Evolutionary conservation across 2,888 invertebrate genomes (phyloP).

Genomic region (Polyploca ridens): DNA sequence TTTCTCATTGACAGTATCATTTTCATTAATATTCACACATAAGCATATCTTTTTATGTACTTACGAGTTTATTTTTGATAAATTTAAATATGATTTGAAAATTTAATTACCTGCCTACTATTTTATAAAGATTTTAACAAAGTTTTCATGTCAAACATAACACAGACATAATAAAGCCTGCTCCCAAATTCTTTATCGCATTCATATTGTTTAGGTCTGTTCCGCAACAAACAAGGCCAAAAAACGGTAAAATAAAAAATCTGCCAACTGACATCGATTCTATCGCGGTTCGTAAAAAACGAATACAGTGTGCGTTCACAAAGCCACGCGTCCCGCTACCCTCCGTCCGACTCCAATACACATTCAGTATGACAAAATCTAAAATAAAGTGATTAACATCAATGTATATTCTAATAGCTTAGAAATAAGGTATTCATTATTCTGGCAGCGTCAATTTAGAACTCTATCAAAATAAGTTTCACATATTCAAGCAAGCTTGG

Average conservation of each 20-base stretch:
- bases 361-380: constrained; percentile 52
- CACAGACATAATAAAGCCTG: constrained; percentile 8
- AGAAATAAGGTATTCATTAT: constrained; percentile 31
- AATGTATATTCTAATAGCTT: constrained; percentile 33
- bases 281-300: constrained; percentile 77
- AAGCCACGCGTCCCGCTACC: constrained; percentile 79
- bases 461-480: constrained; percentile 54
- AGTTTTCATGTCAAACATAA: neutral
- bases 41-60: too few species aligned
- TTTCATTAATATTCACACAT: too few species aligned
- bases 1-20: too few species aligned
- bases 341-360: constrained; percentile 52
- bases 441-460: constrained; percentile 33
- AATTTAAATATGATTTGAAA: too few species aligned
- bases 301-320: constrained; percentile 72
- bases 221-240: constrained; percentile 71
- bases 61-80: neutral
- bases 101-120: too few species aligned
- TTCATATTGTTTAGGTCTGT: constrained; percentile 35
- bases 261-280: constrained; percentile 84
- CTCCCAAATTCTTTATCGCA: constrained; percentile 7
- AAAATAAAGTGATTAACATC: constrained; percentile 14
- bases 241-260: constrained; percentile 83
- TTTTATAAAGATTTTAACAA: too few species aligned
- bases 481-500: constrained; percentile 72